Percentiles rank a stretch among this genome's conserved stretches.
phyloP scores from a whole-genome alignment of 2,797 vertebrate species.

The Squalus acanthias region DNA sequence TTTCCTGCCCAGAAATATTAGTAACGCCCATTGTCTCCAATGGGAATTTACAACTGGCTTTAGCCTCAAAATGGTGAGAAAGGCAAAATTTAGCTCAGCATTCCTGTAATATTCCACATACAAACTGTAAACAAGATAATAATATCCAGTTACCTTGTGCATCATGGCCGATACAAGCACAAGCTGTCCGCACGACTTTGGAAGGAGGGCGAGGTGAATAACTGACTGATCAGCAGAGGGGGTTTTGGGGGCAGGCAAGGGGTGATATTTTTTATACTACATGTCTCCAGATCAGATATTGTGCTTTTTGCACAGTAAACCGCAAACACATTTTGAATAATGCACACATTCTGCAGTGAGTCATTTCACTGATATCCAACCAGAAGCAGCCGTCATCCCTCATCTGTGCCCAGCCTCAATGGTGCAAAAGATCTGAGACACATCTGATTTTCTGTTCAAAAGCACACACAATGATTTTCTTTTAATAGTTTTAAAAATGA shows the following conservation, averaged over 20 bases:
- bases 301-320: neutral
- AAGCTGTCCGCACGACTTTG: neutral
- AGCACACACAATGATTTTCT: neutral
- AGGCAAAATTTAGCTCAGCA: neutral
- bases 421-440: neutral
- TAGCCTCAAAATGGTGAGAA: neutral
- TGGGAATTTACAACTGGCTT: neutral
- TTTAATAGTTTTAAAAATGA: neutral
- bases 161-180: neutral
- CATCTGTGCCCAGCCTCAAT: neutral
- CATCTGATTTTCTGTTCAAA: neutral
- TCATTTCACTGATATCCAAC: neutral
- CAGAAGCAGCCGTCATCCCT: neutral
- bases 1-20: neutral
- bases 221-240: neutral
- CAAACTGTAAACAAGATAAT: neutral
- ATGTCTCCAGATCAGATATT: neutral
- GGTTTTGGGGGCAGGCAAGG: neutral
- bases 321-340: neutral
- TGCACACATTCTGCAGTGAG: slow-evolving; percentile 20
- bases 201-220: neutral
- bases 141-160: neutral
- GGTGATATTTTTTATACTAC: neutral
- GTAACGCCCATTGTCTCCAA: neutral
- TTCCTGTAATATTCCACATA: neutral